Conservation (phyloP, 2,888 invertebrate species). For the Platycheirus albimanus region DNA sequence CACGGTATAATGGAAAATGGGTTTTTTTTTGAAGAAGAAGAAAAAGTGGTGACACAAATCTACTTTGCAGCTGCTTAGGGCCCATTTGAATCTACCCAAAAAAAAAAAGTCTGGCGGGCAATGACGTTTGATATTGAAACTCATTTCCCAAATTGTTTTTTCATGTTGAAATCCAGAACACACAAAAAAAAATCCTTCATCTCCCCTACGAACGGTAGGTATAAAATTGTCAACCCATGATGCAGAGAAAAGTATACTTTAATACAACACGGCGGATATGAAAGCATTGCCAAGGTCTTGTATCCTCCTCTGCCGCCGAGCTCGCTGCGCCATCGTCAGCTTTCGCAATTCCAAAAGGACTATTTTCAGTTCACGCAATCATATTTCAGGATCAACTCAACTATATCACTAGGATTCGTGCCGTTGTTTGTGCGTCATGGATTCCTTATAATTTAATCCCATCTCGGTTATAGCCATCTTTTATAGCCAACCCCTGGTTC, state of each 20-base stretch:
- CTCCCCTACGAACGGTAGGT: background rate
- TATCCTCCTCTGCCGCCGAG: constrained; percentile 34
- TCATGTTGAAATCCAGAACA: background rate
- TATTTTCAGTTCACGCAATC: constrained; percentile 63
- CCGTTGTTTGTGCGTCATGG: constrained; percentile 55
- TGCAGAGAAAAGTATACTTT: background rate
- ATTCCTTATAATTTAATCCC: constrained; percentile 70
- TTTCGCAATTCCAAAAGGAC: constrained; percentile 27
- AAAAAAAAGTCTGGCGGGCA: constrained; percentile 2
- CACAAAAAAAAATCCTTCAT: constrained; percentile 19
- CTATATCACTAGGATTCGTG: constrained; percentile 51
- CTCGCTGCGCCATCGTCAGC: background rate
- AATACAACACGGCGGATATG: constrained; percentile 16
- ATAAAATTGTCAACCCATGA: background rate
- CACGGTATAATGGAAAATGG: constrained; percentile 30
- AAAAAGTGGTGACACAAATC: constrained; percentile 27
- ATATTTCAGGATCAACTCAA: constrained; percentile 71
- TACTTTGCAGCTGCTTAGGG: constrained; percentile 27
- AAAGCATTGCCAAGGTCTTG: constrained; percentile 55
- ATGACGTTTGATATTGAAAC: constrained; percentile 41
- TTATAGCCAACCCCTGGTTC: background rate
- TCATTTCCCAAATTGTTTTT: constrained; percentile 43
- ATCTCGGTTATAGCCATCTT: constrained; percentile 35
- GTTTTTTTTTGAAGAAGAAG: no score
- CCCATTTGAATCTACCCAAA: constrained; percentile 14